Evolutionary conservation across 2,888 invertebrate genomes (phyloP).

Genomic region (Romanomermis culicivorax): DNA sequence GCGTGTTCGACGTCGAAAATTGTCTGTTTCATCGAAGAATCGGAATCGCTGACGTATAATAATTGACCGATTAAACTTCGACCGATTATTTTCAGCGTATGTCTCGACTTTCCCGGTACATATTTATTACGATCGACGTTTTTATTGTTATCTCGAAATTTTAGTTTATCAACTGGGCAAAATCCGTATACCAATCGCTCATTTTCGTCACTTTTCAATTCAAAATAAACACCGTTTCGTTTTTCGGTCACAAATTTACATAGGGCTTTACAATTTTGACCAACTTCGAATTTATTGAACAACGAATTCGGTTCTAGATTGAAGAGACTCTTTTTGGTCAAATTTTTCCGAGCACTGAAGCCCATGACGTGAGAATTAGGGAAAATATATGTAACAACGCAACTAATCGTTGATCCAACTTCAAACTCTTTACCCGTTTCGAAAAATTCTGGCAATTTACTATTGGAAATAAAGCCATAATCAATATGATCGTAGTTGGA

Average conservation of each 20-base stretch:
- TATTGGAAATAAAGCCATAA: not conserved
- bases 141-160: not conserved
- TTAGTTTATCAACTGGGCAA: not conserved
- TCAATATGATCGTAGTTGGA: not conserved
- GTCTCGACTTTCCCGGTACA: slow-evolving; percentile 14
- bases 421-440: not conserved
- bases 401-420: not conserved
- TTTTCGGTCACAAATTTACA: not conserved
- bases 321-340: not conserved
- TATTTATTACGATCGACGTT: not conserved
- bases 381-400: not conserved
- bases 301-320: no score
- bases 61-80: slow-evolving; percentile 18
- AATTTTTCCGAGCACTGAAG: not conserved
- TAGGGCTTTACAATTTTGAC: not conserved
- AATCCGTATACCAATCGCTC: not conserved
- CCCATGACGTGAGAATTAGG: not conserved
- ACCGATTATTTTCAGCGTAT: slow-evolving; percentile 18
- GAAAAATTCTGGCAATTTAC: not conserved
- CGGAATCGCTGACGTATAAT: slow-evolving; percentile 18
- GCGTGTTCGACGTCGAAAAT: slow-evolving; percentile 15
- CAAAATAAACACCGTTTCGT: slow-evolving; percentile 1
- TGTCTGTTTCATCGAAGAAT: slow-evolving; percentile 18
- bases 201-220: not conserved
- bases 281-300: not conserved